Base-by-base conservation (phyloP, 2,797 vertebrate genomes). In the Cryptoblepharus egeriae region DNA sequence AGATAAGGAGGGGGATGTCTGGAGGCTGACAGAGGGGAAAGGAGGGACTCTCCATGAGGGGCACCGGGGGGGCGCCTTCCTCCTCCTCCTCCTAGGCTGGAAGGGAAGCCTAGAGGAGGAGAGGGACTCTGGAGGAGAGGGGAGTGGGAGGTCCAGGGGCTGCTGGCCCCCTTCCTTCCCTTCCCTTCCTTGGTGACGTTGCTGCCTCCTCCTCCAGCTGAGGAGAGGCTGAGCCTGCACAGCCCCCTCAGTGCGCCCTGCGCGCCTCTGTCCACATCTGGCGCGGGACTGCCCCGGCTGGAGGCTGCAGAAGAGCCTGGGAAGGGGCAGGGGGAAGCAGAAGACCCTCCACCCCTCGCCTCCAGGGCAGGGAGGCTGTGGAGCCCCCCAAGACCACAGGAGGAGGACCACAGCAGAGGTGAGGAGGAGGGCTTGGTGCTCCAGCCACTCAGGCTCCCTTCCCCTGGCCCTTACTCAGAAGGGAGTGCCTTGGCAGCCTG, bases 101-200 rank as follows among this genome's bases (percentile, higher is more conserved):
- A 64, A 77, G 60, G n/a, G 22, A 22, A 32, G 24, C 32, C 52
- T 49, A 4, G 49, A 30, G 24, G 28, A 15, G 12, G 73, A 35
- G 42, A 45, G 11, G 42, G n/a, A n/a, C n/a, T n/a, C 39, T 42
- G 39, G 55, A 16, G 15, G 20, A 57, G n/a, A n/a, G n/a, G n/a
- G n/a, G n/a, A n/a, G n/a, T n/a, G n/a, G n/a, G n/a, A n/a, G n/a
- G n/a, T n/a, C n/a, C n/a, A n/a, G n/a, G n/a, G n/a, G n/a, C n/a
- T n/a, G n/a, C n/a, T n/a, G n/a, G n/a, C n/a, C n/a, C n/a, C n/a
- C n/a, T n/a, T n/a, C n/a, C n/a, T 45, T 80, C 24, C 3, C 24
- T 11, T 55, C n/a, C 42, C 52, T 69, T 42, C 80, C 70, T 55
- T 61, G 86, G 85, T 94, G 93, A 94, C 93, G 93, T 93, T 81